Evolutionary conservation across 1,140 invertebrate species (phyloP), one percentile per base, ranked within the genome.

Genomic region (Aphelenchoides avenae): DNA sequence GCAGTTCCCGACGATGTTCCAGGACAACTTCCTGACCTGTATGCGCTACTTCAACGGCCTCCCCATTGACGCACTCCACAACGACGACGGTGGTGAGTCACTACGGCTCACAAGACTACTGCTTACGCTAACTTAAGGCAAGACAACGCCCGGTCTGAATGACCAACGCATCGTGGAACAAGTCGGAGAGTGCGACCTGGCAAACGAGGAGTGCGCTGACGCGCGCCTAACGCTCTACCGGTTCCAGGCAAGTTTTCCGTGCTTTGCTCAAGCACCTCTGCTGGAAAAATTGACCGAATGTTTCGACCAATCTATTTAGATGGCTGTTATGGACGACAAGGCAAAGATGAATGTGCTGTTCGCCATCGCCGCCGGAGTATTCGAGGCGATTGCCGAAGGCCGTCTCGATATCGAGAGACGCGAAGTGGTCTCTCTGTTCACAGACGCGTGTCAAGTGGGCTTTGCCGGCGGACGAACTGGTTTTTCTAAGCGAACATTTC

Each of bases 21-120:
- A 73, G 50, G 67, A 80, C 7, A 77, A 79, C 52, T 79, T 80
- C 52, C 56, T 79, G 29, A 78, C 80, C 44, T 80, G 77, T 57
- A 64, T 80, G 18, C 80, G 79, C 50, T 71, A 77, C 52, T 80
- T 80, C 57, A 66, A 66, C 33, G 52, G 56, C 24, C 59, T 66
- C n/a, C n/a, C n/a, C n/a, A n/a, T n/a, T n/a, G n/a, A n/a, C 20
- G 26, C 20, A 18, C 53, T 57, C 43, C 53, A n/a, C n/a, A n/a
- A n/a, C 53, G 52, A n/a, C n/a, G 13, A 57, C 37, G 53, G 20
- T 27, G 11, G 52, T 58, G 5, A 4, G 11, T 24, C 27, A 20
- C 11, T 7, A 62, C 42, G n/a, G 55, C 39, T 57, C 40, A 57
- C 30, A 58, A 57, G 30, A 46, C 29, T 7, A 46, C n/a, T 24